A percentile compares a stretch with the other conserved stretches of the same genome.
Evolutionary conservation across 92 coral and sea anemone species (phyloP).

Genomic region (Chrysogorgia sp.): DNA sequence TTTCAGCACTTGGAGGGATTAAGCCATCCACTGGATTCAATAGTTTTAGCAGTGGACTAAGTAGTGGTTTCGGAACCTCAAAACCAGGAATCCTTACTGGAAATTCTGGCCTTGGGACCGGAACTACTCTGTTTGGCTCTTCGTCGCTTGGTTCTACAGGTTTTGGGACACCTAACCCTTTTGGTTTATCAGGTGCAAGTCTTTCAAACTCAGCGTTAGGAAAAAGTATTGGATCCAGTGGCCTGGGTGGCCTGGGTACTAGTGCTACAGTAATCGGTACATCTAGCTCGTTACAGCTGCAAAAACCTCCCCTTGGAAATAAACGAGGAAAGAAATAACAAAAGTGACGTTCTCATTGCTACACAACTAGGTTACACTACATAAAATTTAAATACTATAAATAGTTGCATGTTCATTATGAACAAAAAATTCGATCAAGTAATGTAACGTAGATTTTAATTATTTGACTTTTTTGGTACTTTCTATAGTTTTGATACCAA

Average conservation of each 20-base stretch:
- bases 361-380: neutral
- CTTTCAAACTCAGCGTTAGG: constrained; percentile 43
- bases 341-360: neutral
- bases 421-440: no score
- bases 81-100: constrained; percentile 14
- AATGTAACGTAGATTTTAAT: no score
- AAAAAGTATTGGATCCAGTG: constrained; percentile 62
- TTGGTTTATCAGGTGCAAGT: constrained; percentile 73
- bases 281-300: constrained; percentile 77
- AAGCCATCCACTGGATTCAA: neutral
- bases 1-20: neutral
- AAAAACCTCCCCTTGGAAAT: constrained; percentile 88
- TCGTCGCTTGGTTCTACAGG: constrained; percentile 53
- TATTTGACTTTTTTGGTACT: no score
- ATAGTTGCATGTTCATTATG: no score
- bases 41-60: constrained; percentile 6
- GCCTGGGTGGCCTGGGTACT: constrained; percentile 54
- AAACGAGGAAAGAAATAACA: constrained; percentile 77
- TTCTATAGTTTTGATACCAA: no score
- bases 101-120: constrained; percentile 62
- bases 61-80: neutral
- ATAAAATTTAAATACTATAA: no score
- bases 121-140: constrained; percentile 31
- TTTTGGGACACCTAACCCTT: constrained; percentile 35
- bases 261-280: constrained; percentile 62